These are phyloP conservation scores for Penaeus indicus DNA, from an alignment of 1,140 invertebrate species.

Conservation along the genomic window DNA sequence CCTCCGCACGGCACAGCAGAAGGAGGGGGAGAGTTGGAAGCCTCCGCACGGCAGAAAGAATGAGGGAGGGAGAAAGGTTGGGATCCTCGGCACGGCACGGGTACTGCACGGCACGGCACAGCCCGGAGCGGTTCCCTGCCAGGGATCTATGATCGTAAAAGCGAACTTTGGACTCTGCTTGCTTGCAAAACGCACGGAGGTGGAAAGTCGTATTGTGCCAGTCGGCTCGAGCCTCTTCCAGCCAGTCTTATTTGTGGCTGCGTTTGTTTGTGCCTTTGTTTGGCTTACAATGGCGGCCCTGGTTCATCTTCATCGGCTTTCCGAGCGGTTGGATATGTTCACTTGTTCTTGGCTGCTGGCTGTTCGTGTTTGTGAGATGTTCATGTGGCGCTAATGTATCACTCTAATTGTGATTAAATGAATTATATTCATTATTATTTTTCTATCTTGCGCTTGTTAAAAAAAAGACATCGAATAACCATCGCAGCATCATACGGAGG, in stretches of 20 bases:
- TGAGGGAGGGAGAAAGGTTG: not conserved
- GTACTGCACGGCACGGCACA: no score
- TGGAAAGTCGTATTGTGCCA: conserved; percentile 54
- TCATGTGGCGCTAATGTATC: no score
- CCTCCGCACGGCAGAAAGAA: not conserved
- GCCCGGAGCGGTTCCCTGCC: not conserved
- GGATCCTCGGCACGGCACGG: not conserved
- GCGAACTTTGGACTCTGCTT: conserved; percentile 43
- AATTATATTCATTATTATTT: no score
- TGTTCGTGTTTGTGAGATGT: no score
- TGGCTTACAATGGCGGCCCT: no score
- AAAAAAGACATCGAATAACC: no score
- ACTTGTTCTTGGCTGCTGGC: no score
- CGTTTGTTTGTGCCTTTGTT: not conserved
- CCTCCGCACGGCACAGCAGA: not conserved
- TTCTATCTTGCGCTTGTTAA: no score
- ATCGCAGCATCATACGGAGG: no score
- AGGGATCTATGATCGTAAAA: conserved; percentile 47
- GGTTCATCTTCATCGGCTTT: no score
- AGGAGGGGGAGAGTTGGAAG: not conserved
- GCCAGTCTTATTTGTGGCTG: not conserved
- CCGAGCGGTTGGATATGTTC: no score
- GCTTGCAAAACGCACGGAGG: conserved; percentile 52
- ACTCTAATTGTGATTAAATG: no score
- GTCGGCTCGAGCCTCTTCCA: not conserved